phyloP scores from a whole-genome alignment of 64 coral and sea anemone genomes.

The Porites australiensis region DNA sequence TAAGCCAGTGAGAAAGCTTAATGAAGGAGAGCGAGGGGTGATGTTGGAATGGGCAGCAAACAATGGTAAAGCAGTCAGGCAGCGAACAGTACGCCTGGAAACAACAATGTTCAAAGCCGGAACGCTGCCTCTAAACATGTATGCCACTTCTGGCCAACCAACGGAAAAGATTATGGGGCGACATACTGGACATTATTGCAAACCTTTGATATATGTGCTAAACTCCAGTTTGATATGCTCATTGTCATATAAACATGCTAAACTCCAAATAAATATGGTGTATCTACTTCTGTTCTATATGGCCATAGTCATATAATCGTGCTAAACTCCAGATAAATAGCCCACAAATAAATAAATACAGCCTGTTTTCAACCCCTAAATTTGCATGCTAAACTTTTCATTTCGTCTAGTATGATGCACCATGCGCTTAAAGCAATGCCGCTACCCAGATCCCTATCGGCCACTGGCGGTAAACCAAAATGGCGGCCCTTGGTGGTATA shows the following conservation, averaged over 20 bases:
- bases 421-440: neutral
- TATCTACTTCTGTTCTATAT: slow-evolving; percentile 5
- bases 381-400: slow-evolving; percentile 13
- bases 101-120: too few relatives aligned
- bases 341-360: neutral
- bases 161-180: too few relatives aligned
- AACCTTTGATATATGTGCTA: neutral
- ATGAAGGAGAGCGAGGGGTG: too few relatives aligned
- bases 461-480: slow-evolving; percentile 15
- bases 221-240: neutral
- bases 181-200: neutral
- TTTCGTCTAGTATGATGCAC: slow-evolving; percentile 10
- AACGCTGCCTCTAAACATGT: too few relatives aligned
- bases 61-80: too few relatives aligned
- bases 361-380: neutral
- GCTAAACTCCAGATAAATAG: neutral
- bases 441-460: neutral
- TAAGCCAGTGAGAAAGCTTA: too few relatives aligned
- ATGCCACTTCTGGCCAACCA: too few relatives aligned
- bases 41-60: too few relatives aligned
- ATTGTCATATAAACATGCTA: slow-evolving; percentile 23
- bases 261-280: neutral
- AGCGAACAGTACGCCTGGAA: too few relatives aligned
- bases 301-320: slow-evolving; percentile 23
- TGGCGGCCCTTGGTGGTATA: slow-evolving; percentile 53